Evolutionary conservation across 2,888 invertebrate genomes (phyloP), one percentile per base, ranked within the genome.

Genomic region (Psylliodes chrysocephalus): DNA sequence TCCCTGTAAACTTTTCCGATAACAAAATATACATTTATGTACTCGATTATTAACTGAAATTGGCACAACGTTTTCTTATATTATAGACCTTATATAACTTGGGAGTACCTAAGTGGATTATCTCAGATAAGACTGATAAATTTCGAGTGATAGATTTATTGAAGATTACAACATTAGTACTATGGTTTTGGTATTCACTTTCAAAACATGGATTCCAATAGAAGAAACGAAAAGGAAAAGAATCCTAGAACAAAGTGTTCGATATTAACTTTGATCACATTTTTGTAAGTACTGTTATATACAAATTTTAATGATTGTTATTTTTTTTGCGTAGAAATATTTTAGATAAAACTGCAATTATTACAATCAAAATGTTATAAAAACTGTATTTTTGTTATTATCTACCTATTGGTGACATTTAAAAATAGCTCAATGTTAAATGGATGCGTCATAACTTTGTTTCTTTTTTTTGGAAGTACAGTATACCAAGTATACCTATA

Each of bases 281-380:
- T 87, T 79, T 88, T 88, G 91, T 92, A 81, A 86, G 88, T 85
- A 60, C 8, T n/a, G n/a, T n/a, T n/a, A n/a, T n/a, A n/a, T n/a
- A n/a, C n/a, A n/a, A n/a, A 30, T 30, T 10, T 49, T 14, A 8
- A 35, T 22, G 17, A 49, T 40, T 51, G 2, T 12, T 22, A 4
- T 22, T 22, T 22, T 22, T 6, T 22, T 22, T 6, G 6, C 2
- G 6, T 22, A 4, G 2, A 4, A 22, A 22, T 4, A 4, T 22
- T 22, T 22, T 6, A 22, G 22, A 22, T 22, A 22, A 22, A 22
- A 22, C n/a, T n/a, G n/a, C n/a, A 22, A 22, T 22, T 4, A 22
- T 22, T 6, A 22, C 22, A 22, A 22, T 2, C 6, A 4, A 4
- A 22, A 2, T 22, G 22, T 22, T 6, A 22, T 22, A 22, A 4